These are phyloP conservation scores for Rafetus swinhoei DNA, from an alignment of 2,113 vertebrate species.

Conservation along the genomic window DNA sequence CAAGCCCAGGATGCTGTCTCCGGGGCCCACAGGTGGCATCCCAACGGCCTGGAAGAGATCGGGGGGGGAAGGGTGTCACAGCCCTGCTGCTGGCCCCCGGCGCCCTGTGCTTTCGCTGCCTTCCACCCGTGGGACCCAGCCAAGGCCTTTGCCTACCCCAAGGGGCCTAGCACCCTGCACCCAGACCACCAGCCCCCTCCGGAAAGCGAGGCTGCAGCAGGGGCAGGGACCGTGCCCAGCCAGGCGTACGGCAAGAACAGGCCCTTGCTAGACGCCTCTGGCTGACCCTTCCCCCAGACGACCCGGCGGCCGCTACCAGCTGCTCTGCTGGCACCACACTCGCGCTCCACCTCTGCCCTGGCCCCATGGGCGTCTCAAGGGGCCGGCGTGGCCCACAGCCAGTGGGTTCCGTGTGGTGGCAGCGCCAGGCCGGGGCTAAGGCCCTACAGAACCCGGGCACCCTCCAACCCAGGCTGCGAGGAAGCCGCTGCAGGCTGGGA, in stretches of 20 bases:
- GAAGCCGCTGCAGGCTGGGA: background rate
- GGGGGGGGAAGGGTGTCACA: background rate
- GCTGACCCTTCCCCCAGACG: no score
- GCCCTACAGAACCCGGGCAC: background rate
- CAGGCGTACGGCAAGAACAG: no score
- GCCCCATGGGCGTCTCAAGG: no score
- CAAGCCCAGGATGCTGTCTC: slow-evolving; percentile 70
- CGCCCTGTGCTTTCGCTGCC: background rate
- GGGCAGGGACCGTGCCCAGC: no score
- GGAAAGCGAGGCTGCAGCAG: background rate
- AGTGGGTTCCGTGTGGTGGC: background rate
- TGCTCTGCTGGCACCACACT: background rate
- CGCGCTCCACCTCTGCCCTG: background rate
- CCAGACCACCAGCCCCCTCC: rapidly evolving
- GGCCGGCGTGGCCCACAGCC: background rate
- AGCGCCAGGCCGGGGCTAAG: background rate
- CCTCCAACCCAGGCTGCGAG: background rate
- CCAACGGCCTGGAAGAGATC: slow-evolving; percentile 80
- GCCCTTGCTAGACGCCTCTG: no score
- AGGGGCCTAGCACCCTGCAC: background rate
- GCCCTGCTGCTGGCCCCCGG: background rate
- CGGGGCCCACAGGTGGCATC: slow-evolving; percentile 83
- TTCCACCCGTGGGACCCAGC: background rate
- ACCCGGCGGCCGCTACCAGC: no score
- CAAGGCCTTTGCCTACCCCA: background rate